Evolutionary conservation across 2,113 vertebrate species (phyloP).

Genomic region (Nothoprocta perdicaria): DNA sequence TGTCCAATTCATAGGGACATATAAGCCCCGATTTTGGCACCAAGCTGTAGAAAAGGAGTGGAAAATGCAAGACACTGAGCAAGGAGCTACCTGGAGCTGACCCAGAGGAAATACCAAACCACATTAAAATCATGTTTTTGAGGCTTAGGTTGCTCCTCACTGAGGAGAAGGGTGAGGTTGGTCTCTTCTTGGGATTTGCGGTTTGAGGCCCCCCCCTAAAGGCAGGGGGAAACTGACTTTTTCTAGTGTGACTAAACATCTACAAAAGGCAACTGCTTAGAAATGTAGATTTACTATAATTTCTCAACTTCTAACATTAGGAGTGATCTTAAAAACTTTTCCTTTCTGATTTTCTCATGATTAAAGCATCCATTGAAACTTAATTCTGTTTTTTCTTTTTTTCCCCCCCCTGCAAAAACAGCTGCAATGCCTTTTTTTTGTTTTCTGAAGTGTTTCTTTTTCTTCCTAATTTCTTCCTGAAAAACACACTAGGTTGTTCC

Average conservation of each 20-base stretch:
- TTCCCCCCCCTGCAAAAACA: neutral
- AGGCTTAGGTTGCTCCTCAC: neutral
- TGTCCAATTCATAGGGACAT: accelerated
- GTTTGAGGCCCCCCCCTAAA: neutral
- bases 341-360: neutral
- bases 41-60: neutral
- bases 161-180: neutral
- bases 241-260: neutral
- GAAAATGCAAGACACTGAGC: neutral
- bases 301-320: neutral
- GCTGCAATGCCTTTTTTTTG: neutral
- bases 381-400: too few relatives aligned
- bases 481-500: neutral
- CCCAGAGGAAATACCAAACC: neutral
- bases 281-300: neutral
- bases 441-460: too few relatives aligned
- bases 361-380: too few relatives aligned
- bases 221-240: neutral
- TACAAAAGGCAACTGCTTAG: neutral
- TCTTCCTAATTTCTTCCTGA: neutral
- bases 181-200: neutral
- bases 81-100: neutral
- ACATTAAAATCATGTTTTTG: neutral
- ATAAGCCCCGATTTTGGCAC: neutral
- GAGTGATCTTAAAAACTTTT: neutral